Base-by-base conservation (phyloP, 2,888 invertebrate species). In the Thymelicus acteon region DNA sequence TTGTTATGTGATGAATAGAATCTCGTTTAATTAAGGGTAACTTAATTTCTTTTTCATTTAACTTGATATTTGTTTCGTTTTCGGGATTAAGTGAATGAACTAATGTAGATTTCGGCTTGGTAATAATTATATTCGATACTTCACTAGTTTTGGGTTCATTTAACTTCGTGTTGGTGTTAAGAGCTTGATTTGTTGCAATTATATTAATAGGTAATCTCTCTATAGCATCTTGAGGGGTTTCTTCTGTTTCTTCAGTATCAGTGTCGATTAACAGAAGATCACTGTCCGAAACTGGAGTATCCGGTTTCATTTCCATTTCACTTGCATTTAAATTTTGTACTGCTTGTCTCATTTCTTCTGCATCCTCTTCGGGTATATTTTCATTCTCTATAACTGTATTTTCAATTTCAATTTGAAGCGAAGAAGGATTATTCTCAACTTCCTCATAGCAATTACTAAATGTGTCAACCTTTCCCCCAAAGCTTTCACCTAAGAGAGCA, bases 261-360 rank as follows among this genome's bases (percentile, higher is more conserved):
- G 97, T 97, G 84, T 97, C 97, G 72, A 98, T 97, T 86, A 97
- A 96, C 85, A 97, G 96, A 31, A 97, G 90, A 80, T 97, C 97
- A 81, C 96, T 96, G 81, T 97, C 97, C 60, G 97, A 97, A 78
- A 97, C 96, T 6, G 97, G 97, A 0, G 97, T 97, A 72, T 97
- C 97, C 0, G 97, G 97, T 87, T 97, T 97, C 67, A 96, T 94
- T 80, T 96, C 96, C 86, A 96, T 92, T 84, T 96, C 96, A 82
- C 95, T 94, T 12, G 95, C 95, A 79, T 96, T 96, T 31, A 97
- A 89, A 84, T 97, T 97, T 87, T 97, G 97, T 2, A 97, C 97
- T 0, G 97, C 97, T 86, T 97, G 96, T 78, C 96, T 95, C 94
- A 97, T 97, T 90, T 97, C 97, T 83, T 97, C 97, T 44, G 97